phyloP scores from a whole-genome alignment of 2,113 vertebrate species.

The Saguinus midas region DNA sequence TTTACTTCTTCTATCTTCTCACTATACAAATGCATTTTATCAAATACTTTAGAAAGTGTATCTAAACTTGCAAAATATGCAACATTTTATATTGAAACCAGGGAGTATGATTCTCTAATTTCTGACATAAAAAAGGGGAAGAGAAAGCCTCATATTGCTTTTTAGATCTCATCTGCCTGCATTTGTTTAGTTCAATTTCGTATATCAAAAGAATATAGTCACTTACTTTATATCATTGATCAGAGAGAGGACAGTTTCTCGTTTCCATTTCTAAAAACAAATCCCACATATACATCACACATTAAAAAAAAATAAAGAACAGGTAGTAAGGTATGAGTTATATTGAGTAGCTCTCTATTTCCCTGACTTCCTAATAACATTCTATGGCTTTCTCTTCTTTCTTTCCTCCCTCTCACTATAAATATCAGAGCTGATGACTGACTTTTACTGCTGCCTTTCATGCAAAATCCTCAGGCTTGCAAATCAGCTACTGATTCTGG shows the following conservation, averaged over 20 bases:
- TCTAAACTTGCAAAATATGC: constrained; percentile 34
- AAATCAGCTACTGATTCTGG: constrained; percentile 48
- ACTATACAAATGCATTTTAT: neutral
- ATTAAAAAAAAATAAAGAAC: neutral
- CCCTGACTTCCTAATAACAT: constrained; percentile 49
- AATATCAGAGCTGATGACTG: constrained; percentile 63
- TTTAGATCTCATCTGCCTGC: constrained; percentile 1
- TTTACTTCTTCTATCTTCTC: constrained; percentile 41
- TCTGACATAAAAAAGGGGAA: neutral
- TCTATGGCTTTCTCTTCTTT: constrained; percentile 40
- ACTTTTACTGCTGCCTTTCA: constrained; percentile 55
- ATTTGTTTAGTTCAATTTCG: constrained; percentile 43
- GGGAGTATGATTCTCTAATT: constrained; percentile 4
- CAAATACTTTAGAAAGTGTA: constrained; percentile 13
- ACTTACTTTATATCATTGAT: neutral
- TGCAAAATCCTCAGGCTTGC: constrained; percentile 34
- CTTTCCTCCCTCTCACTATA: constrained; percentile 50
- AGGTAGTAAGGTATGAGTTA: constrained; percentile 23
- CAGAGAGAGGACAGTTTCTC: neutral
- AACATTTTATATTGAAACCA: constrained; percentile 34
- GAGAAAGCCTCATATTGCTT: neutral
- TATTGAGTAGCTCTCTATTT: neutral
- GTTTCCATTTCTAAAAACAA: constrained; percentile 44
- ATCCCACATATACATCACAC: neutral
- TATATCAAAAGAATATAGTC: constrained; percentile 27